These are phyloP conservation scores for Callithrix jacchus DNA, from an alignment of 2,113 vertebrate genomes.

Conservation along the genomic window DNA sequence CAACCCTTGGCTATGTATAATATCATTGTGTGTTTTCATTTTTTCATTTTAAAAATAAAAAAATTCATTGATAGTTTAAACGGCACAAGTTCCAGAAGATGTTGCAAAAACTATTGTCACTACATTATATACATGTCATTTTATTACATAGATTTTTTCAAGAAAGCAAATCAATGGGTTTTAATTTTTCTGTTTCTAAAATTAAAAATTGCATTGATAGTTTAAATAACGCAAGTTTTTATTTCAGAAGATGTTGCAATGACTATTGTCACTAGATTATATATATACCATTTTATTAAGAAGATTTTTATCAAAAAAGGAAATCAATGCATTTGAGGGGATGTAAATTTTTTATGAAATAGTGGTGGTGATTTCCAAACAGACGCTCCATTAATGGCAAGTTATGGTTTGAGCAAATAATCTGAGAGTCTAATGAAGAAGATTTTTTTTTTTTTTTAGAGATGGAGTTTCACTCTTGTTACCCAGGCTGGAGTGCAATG, in stretches of 20 bases:
- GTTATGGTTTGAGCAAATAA: not conserved
- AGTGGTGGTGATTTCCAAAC: not conserved
- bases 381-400: not conserved
- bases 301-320: not conserved
- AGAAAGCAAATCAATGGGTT: not conserved
- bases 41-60: not conserved
- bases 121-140: not conserved
- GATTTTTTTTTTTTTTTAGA: too few relatives aligned
- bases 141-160: not conserved
- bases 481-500: too few relatives aligned
- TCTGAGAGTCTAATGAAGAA: not conserved
- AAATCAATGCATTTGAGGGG: not conserved
- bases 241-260: not conserved
- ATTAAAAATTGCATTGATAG: not conserved
- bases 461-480: too few relatives aligned
- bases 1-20: not conserved
- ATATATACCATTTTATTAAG: not conserved
- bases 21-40: not conserved
- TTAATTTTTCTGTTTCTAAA: not conserved
- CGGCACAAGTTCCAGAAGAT: slow-evolving; percentile 1
- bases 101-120: not conserved
- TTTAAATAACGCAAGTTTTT: not conserved
- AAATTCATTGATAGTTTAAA: not conserved
- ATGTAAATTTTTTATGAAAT: slow-evolving; percentile 24
- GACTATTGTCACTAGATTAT: not conserved